phyloP scores from a whole-genome alignment of 2,113 vertebrate species.

The Aplodontia rufa region DNA sequence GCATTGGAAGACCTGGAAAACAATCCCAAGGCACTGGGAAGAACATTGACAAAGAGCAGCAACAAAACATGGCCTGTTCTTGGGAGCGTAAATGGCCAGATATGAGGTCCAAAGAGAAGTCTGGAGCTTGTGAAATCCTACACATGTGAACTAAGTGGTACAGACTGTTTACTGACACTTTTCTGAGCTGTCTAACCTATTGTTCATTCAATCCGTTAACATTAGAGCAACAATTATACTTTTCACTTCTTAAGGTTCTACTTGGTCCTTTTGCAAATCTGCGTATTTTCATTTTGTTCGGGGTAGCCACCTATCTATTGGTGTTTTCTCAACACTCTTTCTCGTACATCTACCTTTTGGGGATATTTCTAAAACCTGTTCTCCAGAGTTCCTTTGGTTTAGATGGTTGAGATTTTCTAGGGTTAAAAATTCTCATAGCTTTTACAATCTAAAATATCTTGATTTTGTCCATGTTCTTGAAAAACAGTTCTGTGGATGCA shows the following conservation, averaged over 20 bases:
- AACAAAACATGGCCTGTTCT: background rate
- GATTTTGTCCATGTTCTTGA: background rate
- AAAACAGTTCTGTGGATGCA: background rate
- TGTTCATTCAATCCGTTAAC: background rate
- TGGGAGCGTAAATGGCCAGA: background rate
- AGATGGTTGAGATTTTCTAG: background rate
- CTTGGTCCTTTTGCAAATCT: background rate
- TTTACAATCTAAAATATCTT: background rate
- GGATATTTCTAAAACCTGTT: background rate
- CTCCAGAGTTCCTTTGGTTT: background rate
- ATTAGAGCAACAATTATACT: background rate
- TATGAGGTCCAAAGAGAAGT: background rate
- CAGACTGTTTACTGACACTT: background rate
- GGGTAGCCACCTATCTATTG: background rate
- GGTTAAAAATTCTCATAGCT: background rate
- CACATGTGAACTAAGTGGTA: background rate
- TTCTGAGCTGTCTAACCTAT: too few species aligned
- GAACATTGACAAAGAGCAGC: too few species aligned
- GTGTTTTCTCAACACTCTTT: background rate
- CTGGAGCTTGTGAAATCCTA: background rate
- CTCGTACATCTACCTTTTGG: background rate
- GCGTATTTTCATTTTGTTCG: background rate
- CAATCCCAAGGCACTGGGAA: background rate
- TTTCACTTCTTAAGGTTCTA: background rate
- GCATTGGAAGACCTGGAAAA: background rate